phyloP scores from a whole-genome alignment of 2,888 invertebrate species.

The Bibio marci region DNA sequence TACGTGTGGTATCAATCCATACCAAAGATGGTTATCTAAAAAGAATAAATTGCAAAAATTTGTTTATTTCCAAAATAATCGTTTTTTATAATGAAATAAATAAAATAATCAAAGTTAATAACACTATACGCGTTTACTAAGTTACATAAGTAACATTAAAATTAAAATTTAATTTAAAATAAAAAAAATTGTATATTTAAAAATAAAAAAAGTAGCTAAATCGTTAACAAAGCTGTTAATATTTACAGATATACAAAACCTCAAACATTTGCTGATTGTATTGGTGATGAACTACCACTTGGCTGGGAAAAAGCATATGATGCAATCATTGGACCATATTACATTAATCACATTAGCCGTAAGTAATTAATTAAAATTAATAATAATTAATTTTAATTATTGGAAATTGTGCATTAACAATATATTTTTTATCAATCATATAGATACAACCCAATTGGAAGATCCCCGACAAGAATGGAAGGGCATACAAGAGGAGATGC shows the following conservation, averaged over 20 bases:
- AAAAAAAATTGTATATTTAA: too few species aligned
- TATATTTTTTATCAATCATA: not conserved
- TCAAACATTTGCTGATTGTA: slow-evolving; percentile 92
- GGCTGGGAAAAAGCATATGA: slow-evolving; percentile 97
- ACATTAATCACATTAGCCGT: slow-evolving; percentile 94
- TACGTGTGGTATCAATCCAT: too few species aligned
- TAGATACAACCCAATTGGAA: slow-evolving; percentile 91
- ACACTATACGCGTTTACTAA: too few species aligned
- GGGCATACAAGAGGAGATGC: slow-evolving; percentile 90
- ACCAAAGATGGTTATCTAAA: too few species aligned
- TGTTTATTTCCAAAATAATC: too few species aligned
- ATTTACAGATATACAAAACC: slow-evolving; percentile 92
- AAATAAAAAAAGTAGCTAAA: too few species aligned
- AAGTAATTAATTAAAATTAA: slow-evolving; percentile 31
- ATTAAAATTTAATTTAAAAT: too few species aligned
- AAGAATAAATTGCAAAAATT: too few species aligned
- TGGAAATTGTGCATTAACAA: not conserved
- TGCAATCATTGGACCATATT: slow-evolving; percentile 86
- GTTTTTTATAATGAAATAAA: too few species aligned
- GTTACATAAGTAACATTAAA: too few species aligned
- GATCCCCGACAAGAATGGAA: slow-evolving; percentile 96
- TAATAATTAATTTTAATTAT: not conserved
- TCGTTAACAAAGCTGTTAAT: too few species aligned
- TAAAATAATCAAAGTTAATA: too few species aligned
- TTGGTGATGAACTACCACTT: slow-evolving; percentile 89